Evolutionary conservation across 2,888 invertebrate genomes (phyloP), one percentile per base, ranked within the genome.

Genomic region (Caenorhabditis zanzibari): DNA sequence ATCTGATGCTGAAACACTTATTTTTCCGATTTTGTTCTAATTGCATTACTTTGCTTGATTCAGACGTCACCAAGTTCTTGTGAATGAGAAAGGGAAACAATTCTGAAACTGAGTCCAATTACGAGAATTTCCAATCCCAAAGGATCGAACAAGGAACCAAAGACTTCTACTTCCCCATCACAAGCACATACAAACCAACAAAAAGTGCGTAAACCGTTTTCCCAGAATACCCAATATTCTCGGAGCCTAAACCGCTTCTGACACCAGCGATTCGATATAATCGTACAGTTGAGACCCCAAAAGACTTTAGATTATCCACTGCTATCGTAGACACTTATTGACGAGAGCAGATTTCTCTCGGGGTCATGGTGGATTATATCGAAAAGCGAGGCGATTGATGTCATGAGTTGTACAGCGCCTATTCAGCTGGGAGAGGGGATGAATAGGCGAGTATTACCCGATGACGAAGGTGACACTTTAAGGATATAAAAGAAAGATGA

Each of bases 371-470:
- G 63, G 63, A 63, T 44, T 63, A 59, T n/a, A 35, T 38, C 38
- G 44, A 26, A 63, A 44, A 49, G 35, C 10, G 5, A 19, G 47
- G 47, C 7, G 49, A 66, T 66, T 66, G 66, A 66, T 66, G 66
- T 66, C 66, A 66, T 49, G 2, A 52, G 49, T 66, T 49, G 49
- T 66, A 66, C 32, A 66, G 28, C 49, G 49, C 22, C 66, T 66
- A 66, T 66, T 66, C 66, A 66, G 52, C 28, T 66, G 49, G 26
- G n/a, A n/a, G n/a, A n/a, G n/a, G n/a, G 28, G 49, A 66, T 66
- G 66, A 66, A 66, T 66, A 64, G 64, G 24, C 12, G 47, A 49
- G 44, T 19, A 44, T 66, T 32, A 66, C 63, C 52, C 49, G 35
- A 66, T 66, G 66, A 66, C 66, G 66, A 64, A 64, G 28, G 64